These are phyloP conservation scores for Steatornis caripensis DNA, from an alignment of 2,113 vertebrate genomes.

Conservation along the genomic window DNA sequence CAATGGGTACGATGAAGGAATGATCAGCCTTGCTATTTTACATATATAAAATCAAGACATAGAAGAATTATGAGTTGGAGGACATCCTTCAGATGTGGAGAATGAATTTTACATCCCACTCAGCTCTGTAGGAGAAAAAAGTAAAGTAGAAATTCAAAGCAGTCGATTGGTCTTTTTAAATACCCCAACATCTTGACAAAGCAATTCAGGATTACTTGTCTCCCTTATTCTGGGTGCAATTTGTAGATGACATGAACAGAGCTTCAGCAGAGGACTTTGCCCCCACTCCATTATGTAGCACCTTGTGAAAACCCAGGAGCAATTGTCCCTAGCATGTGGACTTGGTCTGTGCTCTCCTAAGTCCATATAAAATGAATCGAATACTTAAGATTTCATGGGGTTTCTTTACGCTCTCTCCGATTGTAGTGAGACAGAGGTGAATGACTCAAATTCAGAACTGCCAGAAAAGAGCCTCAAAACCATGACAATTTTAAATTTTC, in stretches of 20 bases:
- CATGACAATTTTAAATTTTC: background rate
- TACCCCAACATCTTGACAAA: rapidly evolving
- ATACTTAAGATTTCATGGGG: background rate
- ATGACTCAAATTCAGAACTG: background rate
- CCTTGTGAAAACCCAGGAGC: background rate
- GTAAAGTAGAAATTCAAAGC: background rate
- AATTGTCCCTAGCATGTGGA: background rate
- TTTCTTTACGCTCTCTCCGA: background rate
- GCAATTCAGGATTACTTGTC: background rate
- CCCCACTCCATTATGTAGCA: background rate
- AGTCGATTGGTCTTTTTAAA: rapidly evolving
- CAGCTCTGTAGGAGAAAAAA: background rate
- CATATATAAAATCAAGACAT: background rate
- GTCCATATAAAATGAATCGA: background rate
- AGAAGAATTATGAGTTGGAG: background rate
- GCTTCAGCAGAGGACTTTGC: background rate
- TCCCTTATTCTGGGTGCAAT: background rate
- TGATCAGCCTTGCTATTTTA: background rate
- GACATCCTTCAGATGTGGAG: background rate
- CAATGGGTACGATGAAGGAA: background rate
- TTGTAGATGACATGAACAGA: background rate
- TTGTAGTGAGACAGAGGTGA: background rate
- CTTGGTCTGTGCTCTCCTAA: background rate
- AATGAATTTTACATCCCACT: background rate
- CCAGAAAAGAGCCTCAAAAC: background rate